phyloP scores from a whole-genome alignment of 2,888 invertebrate species.

The Cryptus armator region DNA sequence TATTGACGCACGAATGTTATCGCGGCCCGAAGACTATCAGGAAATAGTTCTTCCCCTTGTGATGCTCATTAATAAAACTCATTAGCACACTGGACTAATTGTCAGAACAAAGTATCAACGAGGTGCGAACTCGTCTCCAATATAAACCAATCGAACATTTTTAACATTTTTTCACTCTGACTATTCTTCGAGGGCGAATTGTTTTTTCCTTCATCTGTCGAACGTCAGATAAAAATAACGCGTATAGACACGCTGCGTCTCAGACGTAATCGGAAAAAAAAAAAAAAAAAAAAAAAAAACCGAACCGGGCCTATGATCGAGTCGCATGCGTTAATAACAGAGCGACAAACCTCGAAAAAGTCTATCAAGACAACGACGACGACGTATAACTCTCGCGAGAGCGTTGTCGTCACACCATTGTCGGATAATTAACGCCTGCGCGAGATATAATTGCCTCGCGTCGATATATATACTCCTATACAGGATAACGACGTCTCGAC shows the following conservation, averaged over 20 bases:
- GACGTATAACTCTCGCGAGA: slow-evolving; percentile 21
- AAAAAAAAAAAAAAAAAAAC: background rate
- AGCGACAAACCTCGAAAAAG: slow-evolving; percentile 51
- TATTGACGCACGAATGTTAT: slow-evolving; percentile 26
- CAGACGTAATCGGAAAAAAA: too few relatives aligned
- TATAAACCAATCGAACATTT: slow-evolving; percentile 26
- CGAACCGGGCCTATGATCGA: background rate
- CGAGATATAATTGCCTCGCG: slow-evolving; percentile 61
- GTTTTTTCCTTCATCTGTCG: too few relatives aligned
- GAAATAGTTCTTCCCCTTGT: background rate
- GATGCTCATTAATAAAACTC: slow-evolving; percentile 10
- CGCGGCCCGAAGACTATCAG: background rate
- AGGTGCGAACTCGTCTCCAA: slow-evolving; percentile 5
- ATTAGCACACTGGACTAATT: slow-evolving; percentile 18
- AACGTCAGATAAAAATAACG: slow-evolving; percentile 23
- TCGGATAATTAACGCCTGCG: slow-evolving; percentile 63
- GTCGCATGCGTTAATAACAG: slow-evolving; percentile 19
- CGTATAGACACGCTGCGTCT: slow-evolving; percentile 18
- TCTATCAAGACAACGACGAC: slow-evolving; percentile 20
- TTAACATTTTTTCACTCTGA: background rate
- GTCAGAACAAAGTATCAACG: slow-evolving; percentile 10
- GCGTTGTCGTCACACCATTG: slow-evolving; percentile 63
- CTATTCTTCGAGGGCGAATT: background rate
- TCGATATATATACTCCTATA: slow-evolving; percentile 48
- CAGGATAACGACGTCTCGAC: slow-evolving; percentile 53